Conservation (phyloP, 2,888 invertebrate species). For the Oeneis ivallda region DNA sequence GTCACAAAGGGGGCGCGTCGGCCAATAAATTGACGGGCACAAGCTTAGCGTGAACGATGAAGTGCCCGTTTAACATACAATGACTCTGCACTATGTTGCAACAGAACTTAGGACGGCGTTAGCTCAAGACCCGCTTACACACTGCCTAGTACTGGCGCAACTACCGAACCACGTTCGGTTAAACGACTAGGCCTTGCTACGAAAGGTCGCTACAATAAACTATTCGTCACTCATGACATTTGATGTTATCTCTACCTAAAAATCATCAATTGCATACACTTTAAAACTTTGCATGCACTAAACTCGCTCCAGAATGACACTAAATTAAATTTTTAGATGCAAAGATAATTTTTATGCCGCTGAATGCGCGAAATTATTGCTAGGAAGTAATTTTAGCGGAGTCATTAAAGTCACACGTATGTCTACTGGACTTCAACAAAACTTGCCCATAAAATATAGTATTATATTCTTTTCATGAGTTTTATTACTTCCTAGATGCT, state of each 20-base stretch:
- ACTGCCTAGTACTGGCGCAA: constrained; percentile 48
- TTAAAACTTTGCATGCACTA: constrained; percentile 32
- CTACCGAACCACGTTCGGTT: constrained; percentile 37
- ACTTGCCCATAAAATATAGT: constrained; percentile 22
- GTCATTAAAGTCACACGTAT: constrained; percentile 32
- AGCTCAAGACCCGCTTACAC: constrained; percentile 40
- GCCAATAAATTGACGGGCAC: constrained; percentile 73
- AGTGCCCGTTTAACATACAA: constrained; percentile 81
- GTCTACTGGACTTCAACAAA: constrained; percentile 30
- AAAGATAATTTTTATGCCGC: constrained; percentile 37
- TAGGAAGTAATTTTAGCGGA: constrained; percentile 39
- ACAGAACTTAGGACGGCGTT: constrained; percentile 56
- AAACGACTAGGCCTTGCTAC: constrained; percentile 25
- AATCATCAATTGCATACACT: constrained; percentile 33
- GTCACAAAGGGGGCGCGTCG: constrained; percentile 72
- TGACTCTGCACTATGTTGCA: constrained; percentile 62
- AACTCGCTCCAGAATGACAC: constrained; percentile 30
- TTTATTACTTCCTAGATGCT: constrained; percentile 37
- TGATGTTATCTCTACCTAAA: constrained; percentile 32
- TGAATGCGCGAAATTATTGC: constrained; percentile 36
- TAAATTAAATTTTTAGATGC: constrained; percentile 35
- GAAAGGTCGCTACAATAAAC: constrained; percentile 30
- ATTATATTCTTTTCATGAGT: constrained; percentile 26
- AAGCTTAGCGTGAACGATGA: constrained; percentile 72
- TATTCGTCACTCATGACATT: constrained; percentile 26